These are phyloP conservation scores for Stichopus horrens DNA, from an alignment of 53 echinoderm and acorn worm species.

Conservation along the genomic window DNA sequence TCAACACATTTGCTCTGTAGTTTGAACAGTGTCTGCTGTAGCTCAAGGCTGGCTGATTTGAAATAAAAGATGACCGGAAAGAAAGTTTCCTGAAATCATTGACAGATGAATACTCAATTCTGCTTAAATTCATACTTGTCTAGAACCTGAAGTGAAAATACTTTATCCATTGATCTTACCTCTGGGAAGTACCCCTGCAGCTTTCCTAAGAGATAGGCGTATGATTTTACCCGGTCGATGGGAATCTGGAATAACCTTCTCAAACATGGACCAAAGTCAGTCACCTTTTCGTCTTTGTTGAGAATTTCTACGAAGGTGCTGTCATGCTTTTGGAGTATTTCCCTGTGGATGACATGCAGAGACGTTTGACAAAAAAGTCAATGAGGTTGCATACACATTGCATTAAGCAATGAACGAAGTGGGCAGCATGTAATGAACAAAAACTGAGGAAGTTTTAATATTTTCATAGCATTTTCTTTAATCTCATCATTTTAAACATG, in stretches of 20 bases:
- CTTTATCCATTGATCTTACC: constrained; percentile 48
- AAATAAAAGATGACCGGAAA: too few relatives aligned
- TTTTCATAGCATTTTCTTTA: too few relatives aligned
- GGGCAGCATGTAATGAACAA: too few relatives aligned
- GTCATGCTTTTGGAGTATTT: constrained; percentile 86
- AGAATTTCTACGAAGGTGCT: constrained; percentile 70
- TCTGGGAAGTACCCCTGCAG: constrained; percentile 76
- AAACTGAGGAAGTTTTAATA: too few relatives aligned
- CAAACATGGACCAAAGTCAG: constrained; percentile 70
- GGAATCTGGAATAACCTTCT: constrained; percentile 80
- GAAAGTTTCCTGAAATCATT: too few relatives aligned
- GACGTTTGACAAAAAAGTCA: not conserved
- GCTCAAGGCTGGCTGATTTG: too few relatives aligned
- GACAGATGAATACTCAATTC: too few relatives aligned
- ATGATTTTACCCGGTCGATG: constrained; percentile 77
- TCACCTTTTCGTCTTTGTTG: constrained; percentile 75
- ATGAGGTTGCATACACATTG: not conserved
- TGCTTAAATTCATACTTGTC: too few relatives aligned
- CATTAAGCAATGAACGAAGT: not conserved
- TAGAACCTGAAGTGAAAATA: too few relatives aligned
- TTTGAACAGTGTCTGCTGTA: too few relatives aligned
- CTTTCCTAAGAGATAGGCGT: constrained; percentile 80
- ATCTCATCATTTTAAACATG: too few relatives aligned
- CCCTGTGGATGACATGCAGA: constrained; percentile 48
- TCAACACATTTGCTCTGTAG: too few relatives aligned